These are phyloP conservation scores for Synergus japonicus DNA, from an alignment of 2,888 invertebrate genomes.

Conservation along the genomic window DNA sequence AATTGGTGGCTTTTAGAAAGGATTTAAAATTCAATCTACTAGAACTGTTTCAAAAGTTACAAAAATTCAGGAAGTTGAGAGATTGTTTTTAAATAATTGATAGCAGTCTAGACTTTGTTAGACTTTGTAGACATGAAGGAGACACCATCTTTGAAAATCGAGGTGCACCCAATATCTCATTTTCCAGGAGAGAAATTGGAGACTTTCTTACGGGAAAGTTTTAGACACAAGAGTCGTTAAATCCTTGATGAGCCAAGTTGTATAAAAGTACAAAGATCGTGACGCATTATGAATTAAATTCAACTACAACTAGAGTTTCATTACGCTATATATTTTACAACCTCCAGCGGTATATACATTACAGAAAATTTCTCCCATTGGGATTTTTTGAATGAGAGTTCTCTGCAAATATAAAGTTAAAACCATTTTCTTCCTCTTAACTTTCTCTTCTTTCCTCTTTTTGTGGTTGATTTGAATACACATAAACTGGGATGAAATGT, in stretches of 20 bases:
- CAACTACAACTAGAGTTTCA: conserved; percentile 50
- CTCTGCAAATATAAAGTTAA: background rate
- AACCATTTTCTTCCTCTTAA: background rate
- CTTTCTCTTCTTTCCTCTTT: background rate
- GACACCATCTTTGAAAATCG: background rate
- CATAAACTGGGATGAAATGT: too few relatives aligned
- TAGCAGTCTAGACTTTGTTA: background rate
- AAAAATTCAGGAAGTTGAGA: background rate
- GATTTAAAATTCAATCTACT: too few relatives aligned
- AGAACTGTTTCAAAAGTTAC: too few relatives aligned
- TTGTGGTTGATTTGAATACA: too few relatives aligned
- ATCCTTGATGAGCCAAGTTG: conserved; percentile 19
- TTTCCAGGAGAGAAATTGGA: conserved; percentile 17
- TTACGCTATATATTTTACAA: background rate
- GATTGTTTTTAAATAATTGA: background rate
- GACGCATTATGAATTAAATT: conserved; percentile 70
- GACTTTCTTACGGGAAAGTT: conserved; percentile 7
- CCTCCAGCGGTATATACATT: background rate
- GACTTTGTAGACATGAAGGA: background rate
- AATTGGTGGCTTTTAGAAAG: too few relatives aligned
- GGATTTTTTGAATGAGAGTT: background rate
- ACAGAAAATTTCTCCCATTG: background rate
- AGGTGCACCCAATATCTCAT: background rate
- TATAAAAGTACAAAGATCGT: conserved; percentile 50
- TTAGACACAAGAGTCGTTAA: background rate